Percentiles rank a stretch among this genome's conserved stretches.
phyloP scores from a whole-genome alignment of 37 sponge, comb jelly and placozoan species.

The Hormiphora californensis region DNA sequence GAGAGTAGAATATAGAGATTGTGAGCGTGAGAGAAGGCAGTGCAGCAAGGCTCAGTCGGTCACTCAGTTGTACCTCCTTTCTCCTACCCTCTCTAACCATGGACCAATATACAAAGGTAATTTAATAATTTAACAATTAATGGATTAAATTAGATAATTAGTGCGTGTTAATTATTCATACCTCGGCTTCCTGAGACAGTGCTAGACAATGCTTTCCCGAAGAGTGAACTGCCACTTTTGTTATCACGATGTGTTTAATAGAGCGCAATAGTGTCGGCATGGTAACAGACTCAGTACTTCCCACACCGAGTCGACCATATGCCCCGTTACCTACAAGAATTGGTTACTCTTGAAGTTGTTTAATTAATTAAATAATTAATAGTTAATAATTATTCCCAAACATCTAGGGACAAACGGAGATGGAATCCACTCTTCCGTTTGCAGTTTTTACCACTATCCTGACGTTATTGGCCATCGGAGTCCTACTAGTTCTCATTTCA shows the following conservation, averaged over 20 bases:
- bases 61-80: too few species aligned
- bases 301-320: conserved; percentile 83
- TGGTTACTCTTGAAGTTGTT: not conserved
- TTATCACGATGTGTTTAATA: conserved; percentile 54
- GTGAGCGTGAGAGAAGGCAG: too few species aligned
- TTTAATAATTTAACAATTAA: too few species aligned
- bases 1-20: too few species aligned
- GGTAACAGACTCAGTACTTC: conserved; percentile 66
- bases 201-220: conserved; percentile 90
- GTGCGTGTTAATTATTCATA: too few species aligned
- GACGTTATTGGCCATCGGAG: not conserved
- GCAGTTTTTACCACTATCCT: conserved; percentile 2
- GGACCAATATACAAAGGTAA: too few species aligned
- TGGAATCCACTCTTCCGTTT: not conserved
- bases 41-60: too few species aligned
- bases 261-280: conserved; percentile 37
- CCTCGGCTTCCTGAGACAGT: conserved; percentile 68
- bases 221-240: conserved; percentile 79
- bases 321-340: conserved; percentile 70
- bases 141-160: too few species aligned
- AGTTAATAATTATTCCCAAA: not conserved
- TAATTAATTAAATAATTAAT: not conserved
- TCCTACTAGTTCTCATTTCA: not conserved
- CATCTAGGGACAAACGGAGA: not conserved
- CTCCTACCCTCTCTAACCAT: too few species aligned